Percentiles rank a stretch among this genome's conserved stretches.
Conservation (phyloP, 2,113 vertebrate genomes). For the Cairina moschata region DNA sequence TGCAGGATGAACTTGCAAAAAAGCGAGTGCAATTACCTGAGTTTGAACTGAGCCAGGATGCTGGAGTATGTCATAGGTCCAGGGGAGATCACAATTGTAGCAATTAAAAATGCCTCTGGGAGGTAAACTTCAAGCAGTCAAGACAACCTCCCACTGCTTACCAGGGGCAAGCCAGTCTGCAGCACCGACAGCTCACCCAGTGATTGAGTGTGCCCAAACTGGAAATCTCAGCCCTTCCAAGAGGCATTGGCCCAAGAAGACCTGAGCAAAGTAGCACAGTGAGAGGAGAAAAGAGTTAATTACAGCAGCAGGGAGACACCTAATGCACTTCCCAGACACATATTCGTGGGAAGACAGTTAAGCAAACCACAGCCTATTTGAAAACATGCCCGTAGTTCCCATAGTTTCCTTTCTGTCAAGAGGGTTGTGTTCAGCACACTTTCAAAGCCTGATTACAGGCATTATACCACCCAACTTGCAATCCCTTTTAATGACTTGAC, state of each 20-base stretch:
- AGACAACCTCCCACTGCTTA: not conserved
- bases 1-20: not conserved
- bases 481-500: not conserved
- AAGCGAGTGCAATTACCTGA: not conserved
- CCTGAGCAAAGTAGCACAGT: not conserved
- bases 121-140: not conserved
- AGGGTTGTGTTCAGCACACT: not conserved
- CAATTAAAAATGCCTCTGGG: not conserved
- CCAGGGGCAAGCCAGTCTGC: not conserved
- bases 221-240: not conserved
- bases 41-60: not conserved
- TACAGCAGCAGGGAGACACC: not conserved
- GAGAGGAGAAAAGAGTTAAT: not conserved
- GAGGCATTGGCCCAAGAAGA: fast-evolving
- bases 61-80: not conserved
- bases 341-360: not conserved
- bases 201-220: not conserved
- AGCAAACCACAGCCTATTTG: not conserved
- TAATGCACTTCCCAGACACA: not conserved
- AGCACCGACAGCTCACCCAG: not conserved
- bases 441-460: not conserved
- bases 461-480: not conserved
- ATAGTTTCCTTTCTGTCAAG: not conserved
- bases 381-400: not conserved
- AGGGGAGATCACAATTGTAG: not conserved